Conservation (phyloP, 2,113 vertebrate genomes). For the Puntigrus tetrazona region DNA sequence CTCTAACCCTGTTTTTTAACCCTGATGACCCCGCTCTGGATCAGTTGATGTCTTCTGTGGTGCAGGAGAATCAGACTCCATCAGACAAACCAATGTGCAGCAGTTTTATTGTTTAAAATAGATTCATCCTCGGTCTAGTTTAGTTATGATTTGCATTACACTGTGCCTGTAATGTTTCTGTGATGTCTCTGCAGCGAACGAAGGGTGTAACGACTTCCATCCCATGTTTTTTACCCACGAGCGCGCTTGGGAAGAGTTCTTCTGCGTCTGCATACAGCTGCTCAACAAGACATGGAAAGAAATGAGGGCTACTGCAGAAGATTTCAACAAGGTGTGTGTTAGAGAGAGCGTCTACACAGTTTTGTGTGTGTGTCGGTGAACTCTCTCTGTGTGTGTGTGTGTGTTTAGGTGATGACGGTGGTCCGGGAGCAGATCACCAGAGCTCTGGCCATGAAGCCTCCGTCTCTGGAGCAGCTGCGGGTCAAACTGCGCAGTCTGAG, state of each 20-base stretch:
- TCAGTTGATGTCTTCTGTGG: too few relatives aligned
- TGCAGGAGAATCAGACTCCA: too few relatives aligned
- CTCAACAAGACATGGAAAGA: constrained; percentile 99
- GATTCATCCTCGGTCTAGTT: too few relatives aligned
- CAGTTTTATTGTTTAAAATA: too few relatives aligned
- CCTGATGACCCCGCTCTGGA: too few relatives aligned
- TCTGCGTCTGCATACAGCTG: constrained; percentile 96
- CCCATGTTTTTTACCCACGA: constrained; percentile 99
- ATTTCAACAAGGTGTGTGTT: constrained; percentile 92
- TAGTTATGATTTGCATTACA: too few relatives aligned
- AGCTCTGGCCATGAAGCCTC: constrained; percentile 90
- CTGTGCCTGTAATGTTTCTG: neutral
- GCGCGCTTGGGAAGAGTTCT: constrained; percentile 95
- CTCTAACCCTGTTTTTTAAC: too few relatives aligned
- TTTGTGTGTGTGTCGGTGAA: fast-evolving
- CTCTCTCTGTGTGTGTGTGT: constrained; percentile 17
- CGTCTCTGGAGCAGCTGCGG: constrained; percentile 95
- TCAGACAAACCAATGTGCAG: too few relatives aligned
- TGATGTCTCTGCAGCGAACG: constrained; percentile 80
- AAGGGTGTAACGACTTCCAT: constrained; percentile 96
- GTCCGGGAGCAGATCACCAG: constrained; percentile 97
- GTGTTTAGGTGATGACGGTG: constrained; percentile 97
- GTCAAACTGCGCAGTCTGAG: constrained; percentile 89
- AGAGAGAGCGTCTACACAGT: neutral
- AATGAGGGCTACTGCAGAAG: constrained; percentile 96